Base-by-base conservation (phyloP, 2,888 invertebrate species). In the Megamerina dolium region DNA sequence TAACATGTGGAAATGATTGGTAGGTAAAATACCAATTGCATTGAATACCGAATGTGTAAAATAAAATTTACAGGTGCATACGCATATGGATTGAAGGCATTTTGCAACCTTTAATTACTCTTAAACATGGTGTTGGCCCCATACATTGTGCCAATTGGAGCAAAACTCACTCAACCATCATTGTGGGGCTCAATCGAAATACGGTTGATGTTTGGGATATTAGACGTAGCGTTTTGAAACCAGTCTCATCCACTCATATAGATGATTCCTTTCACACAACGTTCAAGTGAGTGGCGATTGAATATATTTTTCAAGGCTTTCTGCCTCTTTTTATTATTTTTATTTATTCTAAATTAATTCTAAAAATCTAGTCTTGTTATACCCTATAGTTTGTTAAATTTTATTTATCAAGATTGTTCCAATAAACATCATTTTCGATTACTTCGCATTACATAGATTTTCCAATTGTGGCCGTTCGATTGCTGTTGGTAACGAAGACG, bases 1-100 rank as follows among this genome's bases (percentile, higher is more conserved):
- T 85, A 1, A 84, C 87, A 0, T 83, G 85, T 57, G 88, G 89
- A 0, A 86, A 84, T 8, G 90, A 90, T 63, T 84, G 82, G 77
- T 70, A 45, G 42, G 51, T 37, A 2, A 5, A 2, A 8, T 23
- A 10, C 8, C 10, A 23, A 23, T 26, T 8, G 21, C 21, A 35
- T 21, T 16, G n/a, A 31, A 31, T 23, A 23, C 23, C 6, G 10
- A 8, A 23, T 23, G 10, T 8, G 10, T 23, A 23, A 8, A 5
- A 37, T 23, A 20, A 9, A 12, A 9, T 12, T 41, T 44, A 1
- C 10, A 70, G 70, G 70, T 77, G 78, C 16, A 77, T 85, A 4
- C 75, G 86, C 23, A 74, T 90, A 31, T 90, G 90, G 90, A 73
- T 81, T 14, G 81, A 83, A 34, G 83, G 81, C 13, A 74, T 83